Conservation (phyloP, 2,888 invertebrate species). For the Dendrolimus pini region DNA sequence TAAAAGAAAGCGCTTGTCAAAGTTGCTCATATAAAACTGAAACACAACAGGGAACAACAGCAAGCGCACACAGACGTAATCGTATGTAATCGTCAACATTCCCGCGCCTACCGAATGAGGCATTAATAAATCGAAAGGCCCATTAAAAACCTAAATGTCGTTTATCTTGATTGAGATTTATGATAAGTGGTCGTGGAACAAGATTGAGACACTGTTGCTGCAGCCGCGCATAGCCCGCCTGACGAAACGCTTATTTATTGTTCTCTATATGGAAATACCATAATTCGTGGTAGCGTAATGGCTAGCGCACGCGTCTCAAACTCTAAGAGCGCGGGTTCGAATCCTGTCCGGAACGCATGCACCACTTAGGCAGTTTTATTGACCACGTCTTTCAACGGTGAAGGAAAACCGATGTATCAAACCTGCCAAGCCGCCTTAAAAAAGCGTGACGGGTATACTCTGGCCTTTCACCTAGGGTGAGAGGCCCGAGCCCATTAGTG, state of each 20-base stretch:
- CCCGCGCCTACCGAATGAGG: constrained; percentile 32
- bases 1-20: not conserved
- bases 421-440: no score
- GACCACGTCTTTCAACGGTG: no score
- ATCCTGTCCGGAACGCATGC: no score
- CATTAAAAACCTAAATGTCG: constrained; percentile 67
- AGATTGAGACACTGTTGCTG: constrained; percentile 52
- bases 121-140: constrained; percentile 61
- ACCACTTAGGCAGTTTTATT: no score
- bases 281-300: no score
- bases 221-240: constrained; percentile 15
- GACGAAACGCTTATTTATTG: constrained; percentile 21
- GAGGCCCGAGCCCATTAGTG: no score
- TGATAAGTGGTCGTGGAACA: constrained; percentile 52
- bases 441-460: no score
- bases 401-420: no score
- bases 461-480: no score
- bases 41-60: constrained; percentile 15
- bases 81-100: constrained; percentile 23
- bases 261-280: not conserved
- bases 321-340: no score
- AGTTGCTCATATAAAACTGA: constrained; percentile 2
- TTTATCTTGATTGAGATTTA: constrained; percentile 71
- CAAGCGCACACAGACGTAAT: constrained; percentile 7
- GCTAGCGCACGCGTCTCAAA: no score